Conservation (phyloP, 2,797 vertebrate genomes). For the Dallia pectoralis region DNA sequence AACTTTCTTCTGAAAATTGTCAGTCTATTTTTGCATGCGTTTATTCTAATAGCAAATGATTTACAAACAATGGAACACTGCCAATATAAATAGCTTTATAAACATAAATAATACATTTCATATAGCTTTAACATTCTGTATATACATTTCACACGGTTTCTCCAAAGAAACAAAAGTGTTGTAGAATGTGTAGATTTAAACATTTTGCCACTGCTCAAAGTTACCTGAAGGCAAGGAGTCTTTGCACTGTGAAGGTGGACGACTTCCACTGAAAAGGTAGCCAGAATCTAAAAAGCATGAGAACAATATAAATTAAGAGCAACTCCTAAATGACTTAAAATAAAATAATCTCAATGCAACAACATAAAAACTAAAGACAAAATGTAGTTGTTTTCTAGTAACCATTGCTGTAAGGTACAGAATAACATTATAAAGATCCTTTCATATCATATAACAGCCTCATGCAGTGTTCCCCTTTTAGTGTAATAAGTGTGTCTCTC, state of each 20-base stretch:
- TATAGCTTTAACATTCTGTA: too few species aligned
- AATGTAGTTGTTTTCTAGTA: neutral
- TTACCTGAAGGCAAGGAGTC: constrained; percentile 85
- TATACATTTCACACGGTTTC: too few species aligned
- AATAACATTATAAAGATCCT: neutral
- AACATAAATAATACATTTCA: too few species aligned
- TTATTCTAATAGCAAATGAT: too few species aligned
- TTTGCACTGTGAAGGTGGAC: constrained; percentile 79
- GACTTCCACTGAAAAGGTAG: constrained; percentile 93
- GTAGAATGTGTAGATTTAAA: neutral
- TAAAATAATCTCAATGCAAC: neutral
- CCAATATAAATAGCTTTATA: too few species aligned
- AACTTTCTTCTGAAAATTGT: too few species aligned
- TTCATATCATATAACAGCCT: neutral
- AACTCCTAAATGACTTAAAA: neutral
- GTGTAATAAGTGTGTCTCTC: neutral
- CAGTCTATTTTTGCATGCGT: too few species aligned
- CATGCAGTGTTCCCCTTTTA: neutral
- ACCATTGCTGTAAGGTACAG: neutral
- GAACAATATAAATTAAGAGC: neutral
- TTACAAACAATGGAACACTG: too few species aligned
- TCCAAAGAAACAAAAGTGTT: neutral
- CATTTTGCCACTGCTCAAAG: neutral
- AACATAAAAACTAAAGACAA: neutral
- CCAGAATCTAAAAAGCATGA: constrained; percentile 82